phyloP scores from a whole-genome alignment of 2,888 invertebrate genomes.

The Caenorhabditis sulstoni region DNA sequence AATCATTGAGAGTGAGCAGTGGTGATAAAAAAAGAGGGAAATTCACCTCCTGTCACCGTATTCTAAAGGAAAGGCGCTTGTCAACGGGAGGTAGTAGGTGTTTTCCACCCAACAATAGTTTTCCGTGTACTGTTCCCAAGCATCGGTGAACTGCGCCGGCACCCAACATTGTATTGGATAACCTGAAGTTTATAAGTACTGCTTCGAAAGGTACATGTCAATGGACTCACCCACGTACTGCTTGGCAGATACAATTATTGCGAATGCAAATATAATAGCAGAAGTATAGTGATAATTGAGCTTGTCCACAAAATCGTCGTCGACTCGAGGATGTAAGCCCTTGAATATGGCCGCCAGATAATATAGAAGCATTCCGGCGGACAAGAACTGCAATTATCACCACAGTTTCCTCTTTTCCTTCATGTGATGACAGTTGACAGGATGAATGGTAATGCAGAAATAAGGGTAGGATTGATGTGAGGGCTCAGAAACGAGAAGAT shows the following conservation, averaged over 20 bases:
- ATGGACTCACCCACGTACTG: slow-evolving; percentile 80
- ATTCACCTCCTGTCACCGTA: slow-evolving; percentile 80
- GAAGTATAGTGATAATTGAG: slow-evolving; percentile 81
- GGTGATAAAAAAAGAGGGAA: not conserved
- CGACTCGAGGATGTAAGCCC: slow-evolving; percentile 81
- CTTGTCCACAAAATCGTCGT: slow-evolving; percentile 81
- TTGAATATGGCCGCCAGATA: slow-evolving; percentile 81
- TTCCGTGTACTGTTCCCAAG: slow-evolving; percentile 83
- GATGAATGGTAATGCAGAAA: slow-evolving; percentile 29
- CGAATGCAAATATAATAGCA: slow-evolving; percentile 81
- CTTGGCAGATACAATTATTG: slow-evolving; percentile 81
- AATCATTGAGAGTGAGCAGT: not conserved
- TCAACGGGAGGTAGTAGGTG: slow-evolving; percentile 83
- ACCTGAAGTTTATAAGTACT: slow-evolving; percentile 61
- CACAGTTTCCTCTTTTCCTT: slow-evolving; percentile 23
- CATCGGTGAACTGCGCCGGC: slow-evolving; percentile 83
- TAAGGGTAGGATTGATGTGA: not conserved
- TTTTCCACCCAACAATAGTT: slow-evolving; percentile 83
- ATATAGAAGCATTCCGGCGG: slow-evolving; percentile 80
- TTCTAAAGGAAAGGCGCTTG: slow-evolving; percentile 81
- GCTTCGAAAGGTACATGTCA: not conserved
- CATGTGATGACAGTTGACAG: slow-evolving; percentile 14
- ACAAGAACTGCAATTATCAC: slow-evolving; percentile 75
- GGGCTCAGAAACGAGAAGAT: not conserved
- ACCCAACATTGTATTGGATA: slow-evolving; percentile 82